These are phyloP conservation scores for Erebia ligea DNA, from an alignment of 2,888 invertebrate species.

Conservation along the genomic window DNA sequence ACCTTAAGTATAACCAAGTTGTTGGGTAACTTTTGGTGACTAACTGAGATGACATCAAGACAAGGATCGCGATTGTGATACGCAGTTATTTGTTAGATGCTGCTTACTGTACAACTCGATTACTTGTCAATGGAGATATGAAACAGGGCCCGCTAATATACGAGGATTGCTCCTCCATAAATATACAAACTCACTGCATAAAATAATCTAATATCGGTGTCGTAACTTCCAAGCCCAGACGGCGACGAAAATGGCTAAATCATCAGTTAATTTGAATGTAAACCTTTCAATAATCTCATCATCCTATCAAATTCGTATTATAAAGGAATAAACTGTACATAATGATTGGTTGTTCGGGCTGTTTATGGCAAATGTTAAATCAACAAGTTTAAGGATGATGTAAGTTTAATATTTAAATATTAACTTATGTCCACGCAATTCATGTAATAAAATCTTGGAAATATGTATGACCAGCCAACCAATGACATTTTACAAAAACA, in stretches of 20 bases:
- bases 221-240: slow-evolving; percentile 40
- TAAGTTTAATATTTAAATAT: slow-evolving; percentile 56
- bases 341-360: slow-evolving; percentile 50
- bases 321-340: slow-evolving; percentile 61
- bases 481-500: slow-evolving; percentile 3
- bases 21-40: too few species aligned
- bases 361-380: slow-evolving; percentile 72
- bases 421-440: slow-evolving; percentile 51
- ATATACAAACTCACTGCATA: slow-evolving; percentile 43
- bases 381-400: slow-evolving; percentile 69
- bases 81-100: too few species aligned
- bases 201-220: slow-evolving; percentile 48
- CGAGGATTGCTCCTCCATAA: too few species aligned
- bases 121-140: too few species aligned
- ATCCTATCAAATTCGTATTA: slow-evolving; percentile 57
- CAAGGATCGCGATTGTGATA: too few species aligned
- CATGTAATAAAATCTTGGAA: slow-evolving; percentile 44
- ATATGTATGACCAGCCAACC: slow-evolving; percentile 3
- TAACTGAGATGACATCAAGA: too few species aligned
- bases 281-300: slow-evolving; percentile 50
- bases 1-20: too few species aligned
- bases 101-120: too few species aligned
- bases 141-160: too few species aligned
- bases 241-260: slow-evolving; percentile 11
- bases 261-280: slow-evolving; percentile 25